Base-by-base conservation (phyloP, 2,797 vertebrate genomes). In the Sebastes diaconus region DNA sequence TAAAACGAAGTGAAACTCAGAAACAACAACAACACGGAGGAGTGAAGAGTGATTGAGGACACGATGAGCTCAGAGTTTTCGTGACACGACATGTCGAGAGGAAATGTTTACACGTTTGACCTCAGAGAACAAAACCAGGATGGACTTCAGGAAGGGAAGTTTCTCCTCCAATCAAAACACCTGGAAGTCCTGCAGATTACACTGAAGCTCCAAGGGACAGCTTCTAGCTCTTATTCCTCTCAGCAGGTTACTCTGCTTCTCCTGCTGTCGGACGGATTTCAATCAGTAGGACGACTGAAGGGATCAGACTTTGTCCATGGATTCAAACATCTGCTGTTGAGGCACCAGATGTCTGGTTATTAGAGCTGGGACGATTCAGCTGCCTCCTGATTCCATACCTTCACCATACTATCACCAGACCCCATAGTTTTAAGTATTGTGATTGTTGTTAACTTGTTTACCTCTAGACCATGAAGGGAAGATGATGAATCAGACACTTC, bases 91-190 rank as follows among this genome's bases (percentile, higher is more conserved):
- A 10, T 9, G 36, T 2, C 1, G 10, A 34, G 57, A 68, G 79
- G 73, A 82, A 84, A 71, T 16, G 57, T 66, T 68, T 72, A 2
- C 58, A 13, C 16, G 10, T 18, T 4, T 14, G 52, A 54, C 1
- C 5, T n/a, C 18, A 42, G 7, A 67, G 68, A 77, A 88, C 86
- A 90, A 90, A 63, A 29, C 5, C 80, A 77, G 86, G 82, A 88
- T 77, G 60, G 22, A 24, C 18, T 1, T 27, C 65, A 81, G 84
- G 79, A 86, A 68, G 71, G 13, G 27, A 36, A 14, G 1, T 36
- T 61, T 22, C 32, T 24, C 8, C 24, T 42, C 36, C n/a, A 24
- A 25, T 36, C 10, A 25, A 57, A 57, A 25, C 22, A 57, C 22
- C 54, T 57, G 5, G 54, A 65, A 16, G 34, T 25, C 22, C 22